A percentile compares a stretch with the other conserved stretches of the same genome.
phyloP scores from a whole-genome alignment of 1,140 invertebrate genomes.

The Pentalonia nigronervosa region DNA sequence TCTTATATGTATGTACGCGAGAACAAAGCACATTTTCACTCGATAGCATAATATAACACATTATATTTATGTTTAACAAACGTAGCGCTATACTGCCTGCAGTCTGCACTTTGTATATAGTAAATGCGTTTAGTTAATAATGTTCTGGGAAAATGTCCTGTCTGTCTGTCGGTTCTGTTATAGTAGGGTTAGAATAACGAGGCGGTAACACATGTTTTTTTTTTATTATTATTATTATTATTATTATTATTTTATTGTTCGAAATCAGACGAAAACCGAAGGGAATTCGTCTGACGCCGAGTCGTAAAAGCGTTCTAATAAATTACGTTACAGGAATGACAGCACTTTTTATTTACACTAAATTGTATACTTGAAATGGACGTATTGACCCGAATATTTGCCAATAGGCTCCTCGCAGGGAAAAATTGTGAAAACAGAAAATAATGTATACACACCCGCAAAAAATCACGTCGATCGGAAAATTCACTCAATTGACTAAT shows the following conservation, averaged over 20 bases:
- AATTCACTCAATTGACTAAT: constrained; percentile 11
- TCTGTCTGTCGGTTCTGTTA: not conserved
- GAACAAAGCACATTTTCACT: not conserved
- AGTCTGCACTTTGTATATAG: not conserved
- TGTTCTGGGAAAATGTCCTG: not conserved
- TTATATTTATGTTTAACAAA: not conserved
- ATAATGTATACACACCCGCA: not conserved
- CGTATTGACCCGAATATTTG: constrained; percentile 30
- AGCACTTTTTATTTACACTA: constrained; percentile 13
- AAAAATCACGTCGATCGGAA: constrained; percentile 11
- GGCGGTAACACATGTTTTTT: not conserved
- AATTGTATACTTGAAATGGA: constrained; percentile 18
- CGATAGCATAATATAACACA: not conserved
- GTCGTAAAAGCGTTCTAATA: constrained; percentile 18
- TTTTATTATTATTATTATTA: not conserved
- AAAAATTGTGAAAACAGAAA: not conserved
- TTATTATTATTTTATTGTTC: constrained; percentile 19
- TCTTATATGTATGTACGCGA: not conserved
- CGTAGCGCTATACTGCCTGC: too few species aligned
- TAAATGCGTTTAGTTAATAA: not conserved
- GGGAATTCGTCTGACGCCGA: not conserved
- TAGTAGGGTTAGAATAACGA: not conserved
- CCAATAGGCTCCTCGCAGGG: not conserved
- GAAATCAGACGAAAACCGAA: constrained; percentile 17
- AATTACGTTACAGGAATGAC: constrained; percentile 16